Conservation (phyloP, 1,140 invertebrate species). For the Aphis craccivora region DNA sequence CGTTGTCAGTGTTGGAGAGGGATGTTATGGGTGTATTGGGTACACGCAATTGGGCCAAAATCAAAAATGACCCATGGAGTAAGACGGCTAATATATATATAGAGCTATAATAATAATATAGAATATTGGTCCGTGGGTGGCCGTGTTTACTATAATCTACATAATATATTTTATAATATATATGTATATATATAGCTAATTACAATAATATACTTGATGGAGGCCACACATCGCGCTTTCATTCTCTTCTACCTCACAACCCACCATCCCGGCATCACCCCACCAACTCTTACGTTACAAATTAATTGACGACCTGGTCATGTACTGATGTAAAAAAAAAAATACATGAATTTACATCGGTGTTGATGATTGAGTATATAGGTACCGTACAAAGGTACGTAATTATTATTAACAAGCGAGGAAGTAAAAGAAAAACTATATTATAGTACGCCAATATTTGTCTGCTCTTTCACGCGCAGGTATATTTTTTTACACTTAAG, state of each 20-base stretch:
- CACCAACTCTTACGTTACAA: background rate
- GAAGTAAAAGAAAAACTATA: background rate
- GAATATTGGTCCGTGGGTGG: constrained; percentile 47
- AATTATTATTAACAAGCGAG: background rate
- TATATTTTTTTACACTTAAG: background rate
- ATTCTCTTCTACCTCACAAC: background rate
- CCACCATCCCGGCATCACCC: no score
- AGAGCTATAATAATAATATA: background rate
- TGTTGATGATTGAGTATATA: background rate
- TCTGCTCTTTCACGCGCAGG: background rate
- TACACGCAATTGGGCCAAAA: constrained; percentile 6
- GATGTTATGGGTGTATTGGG: background rate
- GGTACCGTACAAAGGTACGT: background rate
- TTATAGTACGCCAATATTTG: background rate
- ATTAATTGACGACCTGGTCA: background rate
- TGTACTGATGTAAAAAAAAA: background rate
- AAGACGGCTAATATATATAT: no score
- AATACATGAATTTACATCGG: background rate
- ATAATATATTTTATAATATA: constrained; percentile 9
- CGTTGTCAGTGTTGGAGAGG: background rate
- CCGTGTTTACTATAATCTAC: background rate
- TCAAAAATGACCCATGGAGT: background rate
- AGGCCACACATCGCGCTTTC: constrained; percentile 51
- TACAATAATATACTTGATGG: constrained; percentile 46
- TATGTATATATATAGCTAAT: constrained; percentile 15